Percentiles rank a stretch among this genome's conserved stretches.
phyloP scores from a whole-genome alignment of 2,113 vertebrate species.

The Odocoileus hemionus region DNA sequence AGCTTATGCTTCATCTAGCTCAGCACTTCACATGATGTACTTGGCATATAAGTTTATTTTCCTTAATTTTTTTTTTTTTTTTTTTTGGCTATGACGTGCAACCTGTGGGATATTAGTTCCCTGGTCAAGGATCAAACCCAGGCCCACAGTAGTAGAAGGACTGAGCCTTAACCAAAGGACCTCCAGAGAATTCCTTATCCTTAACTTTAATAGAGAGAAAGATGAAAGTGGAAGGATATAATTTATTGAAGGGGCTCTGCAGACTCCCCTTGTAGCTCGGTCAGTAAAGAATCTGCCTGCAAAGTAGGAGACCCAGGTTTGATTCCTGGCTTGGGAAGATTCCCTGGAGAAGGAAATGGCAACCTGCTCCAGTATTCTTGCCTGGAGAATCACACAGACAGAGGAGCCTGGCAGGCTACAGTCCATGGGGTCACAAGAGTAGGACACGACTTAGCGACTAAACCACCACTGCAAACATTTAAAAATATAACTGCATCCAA shows the following conservation, averaged over 20 bases:
- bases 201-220: neutral
- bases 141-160: neutral
- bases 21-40: neutral
- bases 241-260: neutral
- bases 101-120: neutral
- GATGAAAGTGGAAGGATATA: neutral
- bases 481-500: too few species aligned
- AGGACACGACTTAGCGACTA: fast-evolving
- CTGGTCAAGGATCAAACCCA: neutral
- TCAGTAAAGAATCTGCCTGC: neutral
- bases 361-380: neutral
- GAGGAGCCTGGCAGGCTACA: neutral
- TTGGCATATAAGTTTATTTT: neutral
- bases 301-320: neutral
- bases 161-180: neutral
- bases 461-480: neutral
- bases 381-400: neutral
- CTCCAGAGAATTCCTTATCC: neutral
- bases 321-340: neutral
- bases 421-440: neutral
- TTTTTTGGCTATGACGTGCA: neutral
- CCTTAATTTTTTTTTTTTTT: neutral
- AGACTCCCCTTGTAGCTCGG: neutral
- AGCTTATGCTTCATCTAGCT: neutral
- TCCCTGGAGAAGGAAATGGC: neutral